A percentile compares a stretch with the other conserved stretches of the same genome.
Conservation (phyloP, 2,888 invertebrate genomes). For the Himalopsyche kuldschensis region DNA sequence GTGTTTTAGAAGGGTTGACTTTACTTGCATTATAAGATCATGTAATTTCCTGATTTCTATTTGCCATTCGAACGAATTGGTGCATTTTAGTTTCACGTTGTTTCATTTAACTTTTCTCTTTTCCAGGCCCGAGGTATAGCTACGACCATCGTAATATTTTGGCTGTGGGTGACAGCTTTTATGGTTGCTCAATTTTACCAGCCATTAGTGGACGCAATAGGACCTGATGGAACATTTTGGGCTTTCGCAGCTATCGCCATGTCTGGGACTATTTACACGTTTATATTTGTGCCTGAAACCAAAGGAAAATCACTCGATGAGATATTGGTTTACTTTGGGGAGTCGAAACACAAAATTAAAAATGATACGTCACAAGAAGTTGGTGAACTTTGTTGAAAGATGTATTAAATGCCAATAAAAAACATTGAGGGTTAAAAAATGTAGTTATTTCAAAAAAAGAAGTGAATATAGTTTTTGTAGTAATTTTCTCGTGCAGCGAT, state of each 20-base stretch:
- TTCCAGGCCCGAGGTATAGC: constrained; percentile 50
- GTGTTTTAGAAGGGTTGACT: no score
- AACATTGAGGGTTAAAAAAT: no score
- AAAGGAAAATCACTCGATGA: constrained; percentile 50
- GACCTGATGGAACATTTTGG: constrained; percentile 48
- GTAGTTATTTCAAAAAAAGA: no score
- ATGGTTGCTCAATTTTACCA: constrained; percentile 34
- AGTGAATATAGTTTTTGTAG: no score
- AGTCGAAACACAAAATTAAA: background rate
- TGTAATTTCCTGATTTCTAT: no score
- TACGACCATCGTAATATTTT: constrained; percentile 48
- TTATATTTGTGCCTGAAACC: constrained; percentile 52
- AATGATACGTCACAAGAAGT: background rate
- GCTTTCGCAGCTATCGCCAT: constrained; percentile 47
- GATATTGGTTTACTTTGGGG: constrained; percentile 42
- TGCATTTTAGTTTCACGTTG: background rate
- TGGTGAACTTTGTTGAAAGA: background rate
- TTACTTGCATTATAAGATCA: no score
- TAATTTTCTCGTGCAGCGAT: no score
- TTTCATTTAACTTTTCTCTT: background rate
- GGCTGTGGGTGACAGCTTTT: constrained; percentile 49
- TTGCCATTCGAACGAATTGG: background rate
- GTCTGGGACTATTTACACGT: constrained; percentile 44
- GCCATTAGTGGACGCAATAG: constrained; percentile 42
- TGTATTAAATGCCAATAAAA: background rate